phyloP scores from a whole-genome alignment of 2,797 vertebrate genomes.

The Micrastur ruficollis region DNA sequence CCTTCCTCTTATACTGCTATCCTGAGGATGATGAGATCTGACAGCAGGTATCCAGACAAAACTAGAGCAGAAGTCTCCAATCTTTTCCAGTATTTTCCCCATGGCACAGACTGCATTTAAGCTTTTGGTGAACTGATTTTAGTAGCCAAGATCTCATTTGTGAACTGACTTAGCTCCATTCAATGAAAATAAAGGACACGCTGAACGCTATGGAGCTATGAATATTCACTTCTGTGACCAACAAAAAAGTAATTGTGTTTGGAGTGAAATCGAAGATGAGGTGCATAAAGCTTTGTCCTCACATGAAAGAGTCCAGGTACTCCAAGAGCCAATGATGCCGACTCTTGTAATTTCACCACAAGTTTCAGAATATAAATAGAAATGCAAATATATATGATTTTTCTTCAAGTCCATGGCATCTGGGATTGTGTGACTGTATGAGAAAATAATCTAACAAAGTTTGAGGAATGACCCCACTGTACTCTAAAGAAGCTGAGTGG shows the following conservation, averaged over 20 bases:
- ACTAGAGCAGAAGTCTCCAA: not conserved
- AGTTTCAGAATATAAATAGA: not conserved
- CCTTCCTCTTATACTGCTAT: not conserved
- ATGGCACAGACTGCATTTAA: not conserved
- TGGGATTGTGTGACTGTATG: not conserved
- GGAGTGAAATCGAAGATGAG: not conserved
- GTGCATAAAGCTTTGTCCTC: not conserved
- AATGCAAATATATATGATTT: not conserved
- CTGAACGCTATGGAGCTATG: not conserved
- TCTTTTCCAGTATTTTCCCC: not conserved
- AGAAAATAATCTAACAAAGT: not conserved
- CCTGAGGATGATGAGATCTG: not conserved
- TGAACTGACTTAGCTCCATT: not conserved
- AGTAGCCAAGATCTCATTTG: not conserved
- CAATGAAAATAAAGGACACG: not conserved
- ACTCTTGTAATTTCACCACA: not conserved
- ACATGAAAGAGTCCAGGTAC: not conserved
- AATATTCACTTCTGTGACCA: not conserved
- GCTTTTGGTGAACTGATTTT: not conserved
- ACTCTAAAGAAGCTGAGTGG: not conserved
- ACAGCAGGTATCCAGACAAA: not conserved
- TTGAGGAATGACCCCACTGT: not conserved
- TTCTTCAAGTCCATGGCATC: not conserved
- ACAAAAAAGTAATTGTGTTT: not conserved
- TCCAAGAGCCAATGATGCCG: not conserved